Base-by-base conservation (phyloP, 2,888 invertebrate species). In the Eupithecia pulchellata region DNA sequence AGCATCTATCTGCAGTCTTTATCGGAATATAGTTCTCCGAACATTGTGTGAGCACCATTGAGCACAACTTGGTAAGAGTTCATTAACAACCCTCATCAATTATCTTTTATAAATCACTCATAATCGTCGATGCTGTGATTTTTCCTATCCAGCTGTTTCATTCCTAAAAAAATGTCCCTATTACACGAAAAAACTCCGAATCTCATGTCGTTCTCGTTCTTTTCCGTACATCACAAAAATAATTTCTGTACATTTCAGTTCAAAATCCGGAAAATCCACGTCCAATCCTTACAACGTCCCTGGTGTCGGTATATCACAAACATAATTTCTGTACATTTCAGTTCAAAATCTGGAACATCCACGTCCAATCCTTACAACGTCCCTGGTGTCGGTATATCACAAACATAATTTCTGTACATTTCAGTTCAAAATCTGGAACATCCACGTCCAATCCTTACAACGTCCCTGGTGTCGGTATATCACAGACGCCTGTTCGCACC, bases 401-500 rank as follows among this genome's bases (percentile, higher is more conserved):
- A 20, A 20, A 20, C 42, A 47, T 47, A 2, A 9, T 9, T 20
- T 34, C 34, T 11, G 3, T 0, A 20, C 20, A 58, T 29, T 30
- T 58, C 0, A 58, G 5, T 30, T 30, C 30, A 17, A 60, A 60
- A 17, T 11, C 32, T 32, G 30, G 58, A 13, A 20, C 52, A 36
- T 25, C 1, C 14, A 11, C 30, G 8, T 63, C 30, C 3, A 13
- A 25, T 52, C 25, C 65, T 68, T 3, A 34, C n/a, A 39, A 27
- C 62, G 57, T 25, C 0, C 17, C 72, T 72, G 69, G 25, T n/a
- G 64, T 25, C 66, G 66, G 69, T 69, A 69, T 64, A 73, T 69
- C 67, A 69, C 67, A 73, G 64, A 64, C 69, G 63, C 17, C 55
- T 61, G 67, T 72, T 63, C 72, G 25, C 69, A 69, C 64, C 66